These are phyloP conservation scores for Pachymerium ferrugineum DNA, from an alignment of 2,888 invertebrate species.

Conservation along the genomic window DNA sequence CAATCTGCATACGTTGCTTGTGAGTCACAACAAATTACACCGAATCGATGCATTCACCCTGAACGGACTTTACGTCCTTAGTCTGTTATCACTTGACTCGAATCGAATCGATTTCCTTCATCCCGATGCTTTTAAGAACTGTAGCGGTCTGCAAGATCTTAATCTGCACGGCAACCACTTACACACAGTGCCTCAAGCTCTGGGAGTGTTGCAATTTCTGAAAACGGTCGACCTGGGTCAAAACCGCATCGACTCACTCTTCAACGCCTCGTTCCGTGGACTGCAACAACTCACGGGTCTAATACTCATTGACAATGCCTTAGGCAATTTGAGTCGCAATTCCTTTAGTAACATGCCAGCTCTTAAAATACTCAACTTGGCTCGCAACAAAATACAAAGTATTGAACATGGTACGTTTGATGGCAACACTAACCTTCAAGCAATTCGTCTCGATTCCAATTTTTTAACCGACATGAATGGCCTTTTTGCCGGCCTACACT, in stretches of 20 bases:
- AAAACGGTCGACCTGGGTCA: constrained; percentile 85
- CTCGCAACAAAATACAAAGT: constrained; percentile 71
- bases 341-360: constrained; percentile 71
- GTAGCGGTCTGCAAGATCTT: constrained; percentile 81
- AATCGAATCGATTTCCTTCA: constrained; percentile 77
- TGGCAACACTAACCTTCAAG: constrained; percentile 70
- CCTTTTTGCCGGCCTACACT: constrained; percentile 74
- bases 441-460: constrained; percentile 80
- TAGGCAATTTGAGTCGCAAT: constrained; percentile 72
- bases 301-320: constrained; percentile 80
- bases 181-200: constrained; percentile 69
- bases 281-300: constrained; percentile 80
- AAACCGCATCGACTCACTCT: constrained; percentile 75
- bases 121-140: constrained; percentile 82
- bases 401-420: constrained; percentile 78
- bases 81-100: constrained; percentile 75
- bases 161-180: constrained; percentile 82
- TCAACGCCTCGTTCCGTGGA: constrained; percentile 74
- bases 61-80: constrained; percentile 80
- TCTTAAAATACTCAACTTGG: constrained; percentile 76
- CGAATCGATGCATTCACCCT: constrained; percentile 78
- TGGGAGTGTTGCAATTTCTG: constrained; percentile 77
- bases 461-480: constrained; percentile 73
- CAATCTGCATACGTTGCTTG: constrained; percentile 79
- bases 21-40: constrained; percentile 78